These are phyloP conservation scores for Coreoperca whiteheadi DNA, from an alignment of 2,113 vertebrate genomes.

Conservation along the genomic window DNA sequence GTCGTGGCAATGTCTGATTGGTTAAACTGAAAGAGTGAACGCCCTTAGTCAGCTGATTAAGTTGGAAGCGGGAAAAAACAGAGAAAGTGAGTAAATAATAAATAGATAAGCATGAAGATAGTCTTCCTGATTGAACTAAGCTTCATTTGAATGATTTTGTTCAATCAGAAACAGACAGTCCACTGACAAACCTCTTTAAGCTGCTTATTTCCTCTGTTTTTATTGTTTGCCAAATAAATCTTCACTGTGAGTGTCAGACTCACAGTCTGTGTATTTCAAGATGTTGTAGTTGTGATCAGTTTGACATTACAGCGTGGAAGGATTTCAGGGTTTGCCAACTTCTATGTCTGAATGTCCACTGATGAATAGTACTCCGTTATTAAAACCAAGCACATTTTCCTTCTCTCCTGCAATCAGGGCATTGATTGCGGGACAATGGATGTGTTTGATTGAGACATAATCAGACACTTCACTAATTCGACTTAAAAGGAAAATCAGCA, in stretches of 20 bases:
- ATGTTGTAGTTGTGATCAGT: slow-evolving; percentile 31
- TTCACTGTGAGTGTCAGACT: neutral
- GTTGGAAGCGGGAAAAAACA: too few relatives aligned
- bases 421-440: slow-evolving; percentile 78
- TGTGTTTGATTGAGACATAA: slow-evolving; percentile 75
- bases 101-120: too few relatives aligned
- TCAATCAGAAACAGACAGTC: neutral
- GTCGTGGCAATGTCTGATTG: too few relatives aligned
- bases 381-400: slow-evolving; percentile 62
- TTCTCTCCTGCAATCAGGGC: slow-evolving; percentile 73
- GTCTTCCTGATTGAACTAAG: too few relatives aligned
- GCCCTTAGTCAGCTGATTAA: too few relatives aligned
- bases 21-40: too few relatives aligned
- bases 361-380: slow-evolving; percentile 71
- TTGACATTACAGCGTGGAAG: slow-evolving; percentile 6
- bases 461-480: slow-evolving; percentile 75
- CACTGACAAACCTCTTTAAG: neutral
- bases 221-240: slow-evolving; percentile 22
- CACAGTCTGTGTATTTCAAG: neutral
- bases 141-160: neutral
- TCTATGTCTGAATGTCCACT: slow-evolving; percentile 62
- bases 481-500: slow-evolving; percentile 71
- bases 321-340: slow-evolving; percentile 64
- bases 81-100: too few relatives aligned
- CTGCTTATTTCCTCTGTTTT: neutral